These are phyloP conservation scores for Bactericera cockerelli DNA, from an alignment of 1,140 invertebrate genomes.

Conservation along the genomic window DNA sequence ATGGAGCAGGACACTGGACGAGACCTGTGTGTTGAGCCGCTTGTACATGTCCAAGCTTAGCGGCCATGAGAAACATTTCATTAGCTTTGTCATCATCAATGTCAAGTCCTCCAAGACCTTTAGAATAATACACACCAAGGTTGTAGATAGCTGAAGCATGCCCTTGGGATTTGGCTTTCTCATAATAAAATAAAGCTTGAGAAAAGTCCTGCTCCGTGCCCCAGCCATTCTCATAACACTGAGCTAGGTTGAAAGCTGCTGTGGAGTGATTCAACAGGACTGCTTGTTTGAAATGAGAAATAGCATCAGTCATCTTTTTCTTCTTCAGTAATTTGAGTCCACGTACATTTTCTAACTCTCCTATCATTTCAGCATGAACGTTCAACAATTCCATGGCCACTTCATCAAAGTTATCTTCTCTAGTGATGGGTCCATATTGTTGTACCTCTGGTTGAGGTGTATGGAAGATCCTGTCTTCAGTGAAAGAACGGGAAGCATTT, in stretches of 20 bases:
- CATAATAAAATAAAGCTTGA: background rate
- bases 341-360: background rate
- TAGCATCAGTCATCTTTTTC: background rate
- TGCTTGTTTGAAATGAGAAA: background rate
- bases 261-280: background rate
- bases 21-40: background rate
- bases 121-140: background rate
- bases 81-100: background rate
- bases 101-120: background rate
- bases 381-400: background rate
- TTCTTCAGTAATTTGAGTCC: background rate
- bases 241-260: background rate
- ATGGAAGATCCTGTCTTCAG: no score
- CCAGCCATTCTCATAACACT: background rate
- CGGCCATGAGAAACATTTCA: background rate
- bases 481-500: no score
- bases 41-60: background rate
- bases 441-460: background rate
- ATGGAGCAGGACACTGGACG: background rate
- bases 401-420: background rate
- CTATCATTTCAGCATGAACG: background rate
- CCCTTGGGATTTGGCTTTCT: background rate
- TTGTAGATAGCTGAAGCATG: background rate
- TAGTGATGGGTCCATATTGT: background rate
- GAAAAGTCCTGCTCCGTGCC: background rate